A percentile compares a stretch with the other conserved stretches of the same genome.
phyloP scores from a whole-genome alignment of 92 coral and sea anemone genomes.

The Parazoanthus atlanticus region DNA sequence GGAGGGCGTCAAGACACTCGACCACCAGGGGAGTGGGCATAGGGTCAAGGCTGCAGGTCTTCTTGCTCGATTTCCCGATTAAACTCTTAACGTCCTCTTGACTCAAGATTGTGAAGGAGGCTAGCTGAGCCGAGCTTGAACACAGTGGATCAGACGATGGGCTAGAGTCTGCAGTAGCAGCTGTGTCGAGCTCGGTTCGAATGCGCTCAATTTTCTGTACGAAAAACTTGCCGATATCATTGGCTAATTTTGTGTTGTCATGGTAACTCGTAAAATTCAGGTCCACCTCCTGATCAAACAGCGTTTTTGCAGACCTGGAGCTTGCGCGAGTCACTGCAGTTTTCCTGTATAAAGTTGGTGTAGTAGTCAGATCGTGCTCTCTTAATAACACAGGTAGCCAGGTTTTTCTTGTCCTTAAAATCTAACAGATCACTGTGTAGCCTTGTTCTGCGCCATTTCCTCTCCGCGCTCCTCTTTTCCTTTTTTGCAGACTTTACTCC shows the following conservation, averaged over 20 bases:
- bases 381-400: not conserved
- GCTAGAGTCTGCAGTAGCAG: not conserved
- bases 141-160: not conserved
- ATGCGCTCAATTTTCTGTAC: slow-evolving; percentile 41
- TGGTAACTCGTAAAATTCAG: slow-evolving; percentile 29
- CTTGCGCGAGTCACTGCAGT: slow-evolving; percentile 23
- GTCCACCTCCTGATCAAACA: slow-evolving; percentile 48
- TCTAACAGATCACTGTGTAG: slow-evolving; percentile 3
- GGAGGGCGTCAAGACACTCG: slow-evolving; percentile 41
- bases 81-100: not conserved
- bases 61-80: slow-evolving; percentile 41
- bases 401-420: slow-evolving; percentile 1
- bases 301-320: slow-evolving; percentile 22
- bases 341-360: not conserved
- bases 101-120: not conserved
- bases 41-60: slow-evolving; percentile 38
- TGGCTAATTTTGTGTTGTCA: slow-evolving; percentile 41
- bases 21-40: slow-evolving; percentile 41
- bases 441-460: slow-evolving; percentile 5
- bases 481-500: not conserved
- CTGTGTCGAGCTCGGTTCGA: slow-evolving; percentile 44
- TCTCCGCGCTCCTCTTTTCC: not conserved
- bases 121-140: not conserved
- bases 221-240: slow-evolving; percentile 53
- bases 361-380: not conserved